A percentile compares a stretch with the other conserved stretches of the same genome.
These are phyloP conservation scores for Amphiprion percula DNA, from an alignment of 2,113 vertebrate genomes.

Conservation along the genomic window DNA sequence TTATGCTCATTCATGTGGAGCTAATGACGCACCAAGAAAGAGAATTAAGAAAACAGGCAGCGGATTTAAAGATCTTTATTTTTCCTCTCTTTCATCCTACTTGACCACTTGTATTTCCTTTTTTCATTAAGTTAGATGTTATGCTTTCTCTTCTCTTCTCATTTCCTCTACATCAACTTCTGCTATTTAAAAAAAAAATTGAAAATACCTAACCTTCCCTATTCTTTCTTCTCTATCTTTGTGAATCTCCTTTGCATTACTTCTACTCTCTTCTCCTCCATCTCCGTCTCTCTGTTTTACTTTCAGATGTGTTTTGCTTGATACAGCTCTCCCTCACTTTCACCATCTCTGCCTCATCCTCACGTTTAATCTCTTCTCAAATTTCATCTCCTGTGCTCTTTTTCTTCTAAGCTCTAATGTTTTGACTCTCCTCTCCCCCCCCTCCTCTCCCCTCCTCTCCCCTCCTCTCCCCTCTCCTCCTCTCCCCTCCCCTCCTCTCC, in stretches of 20 bases:
- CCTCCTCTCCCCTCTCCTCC: slow-evolving; percentile 9
- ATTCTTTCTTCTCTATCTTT: slow-evolving; percentile 7
- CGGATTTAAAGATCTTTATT: slow-evolving; percentile 20
- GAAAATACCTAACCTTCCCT: slow-evolving; percentile 1
- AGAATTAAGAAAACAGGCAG: slow-evolving; percentile 30
- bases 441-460: not conserved
- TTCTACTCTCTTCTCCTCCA: slow-evolving; percentile 3
- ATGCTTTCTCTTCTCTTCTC: not conserved
- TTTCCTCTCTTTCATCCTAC: not conserved
- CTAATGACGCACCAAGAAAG: slow-evolving; percentile 47
- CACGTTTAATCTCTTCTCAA: slow-evolving; percentile 20
- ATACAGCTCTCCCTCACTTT: not conserved
- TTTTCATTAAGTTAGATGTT: not conserved
- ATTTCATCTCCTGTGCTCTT: slow-evolving; percentile 17
- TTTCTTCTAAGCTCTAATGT: not conserved
- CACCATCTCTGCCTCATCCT: not conserved
- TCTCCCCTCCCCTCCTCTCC: not conserved
- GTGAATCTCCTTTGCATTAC: slow-evolving; percentile 34
- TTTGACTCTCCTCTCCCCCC: slow-evolving; percentile 5
- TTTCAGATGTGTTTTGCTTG: not conserved
- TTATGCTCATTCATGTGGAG: slow-evolving; percentile 58
- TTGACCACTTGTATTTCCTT: slow-evolving; percentile 1
- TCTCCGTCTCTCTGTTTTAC: not conserved
- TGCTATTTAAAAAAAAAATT: not conserved
- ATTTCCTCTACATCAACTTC: not conserved